Percentiles rank a stretch among this genome's conserved stretches.
These are phyloP conservation scores for Drosophila paranaensis DNA, from an alignment of 2,888 invertebrate genomes.

Conservation along the genomic window DNA sequence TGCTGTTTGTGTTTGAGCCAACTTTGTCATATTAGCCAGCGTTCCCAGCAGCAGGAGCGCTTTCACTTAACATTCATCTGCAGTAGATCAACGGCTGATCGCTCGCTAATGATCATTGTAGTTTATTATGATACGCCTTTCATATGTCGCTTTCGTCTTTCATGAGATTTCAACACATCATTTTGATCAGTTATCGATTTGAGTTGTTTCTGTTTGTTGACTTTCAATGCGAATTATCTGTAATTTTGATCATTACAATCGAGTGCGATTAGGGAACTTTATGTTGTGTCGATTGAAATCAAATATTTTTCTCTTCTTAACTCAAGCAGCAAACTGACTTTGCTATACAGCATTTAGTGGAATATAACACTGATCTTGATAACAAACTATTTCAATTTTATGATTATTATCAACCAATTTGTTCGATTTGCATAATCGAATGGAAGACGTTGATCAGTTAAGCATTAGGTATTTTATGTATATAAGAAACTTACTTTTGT, in stretches of 20 bases:
- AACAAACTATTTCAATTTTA: slow-evolving; percentile 13
- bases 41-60: slow-evolving; percentile 52
- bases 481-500: neutral
- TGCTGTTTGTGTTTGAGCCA: slow-evolving; percentile 11
- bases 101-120: neutral
- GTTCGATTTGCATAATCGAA: slow-evolving; percentile 15
- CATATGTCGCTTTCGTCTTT: neutral
- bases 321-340: neutral
- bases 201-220: neutral
- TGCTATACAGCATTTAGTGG: neutral
- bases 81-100: slow-evolving; percentile 10
- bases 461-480: neutral
- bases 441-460: neutral
- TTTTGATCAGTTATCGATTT: slow-evolving; percentile 19
- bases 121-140: neutral
- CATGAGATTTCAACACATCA: slow-evolving; percentile 31
- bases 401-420: slow-evolving; percentile 24
- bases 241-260: neutral
- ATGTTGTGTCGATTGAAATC: slow-evolving; percentile 4
- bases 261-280: slow-evolving; percentile 21
- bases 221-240: slow-evolving; percentile 18
- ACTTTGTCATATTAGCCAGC: slow-evolving; percentile 27
- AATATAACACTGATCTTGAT: slow-evolving; percentile 42
- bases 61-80: slow-evolving; percentile 40
- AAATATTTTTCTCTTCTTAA: neutral